These are phyloP conservation scores for Lethenteron camtschaticum DNA, from an alignment of 2,113 vertebrate species.

Conservation along the genomic window DNA sequence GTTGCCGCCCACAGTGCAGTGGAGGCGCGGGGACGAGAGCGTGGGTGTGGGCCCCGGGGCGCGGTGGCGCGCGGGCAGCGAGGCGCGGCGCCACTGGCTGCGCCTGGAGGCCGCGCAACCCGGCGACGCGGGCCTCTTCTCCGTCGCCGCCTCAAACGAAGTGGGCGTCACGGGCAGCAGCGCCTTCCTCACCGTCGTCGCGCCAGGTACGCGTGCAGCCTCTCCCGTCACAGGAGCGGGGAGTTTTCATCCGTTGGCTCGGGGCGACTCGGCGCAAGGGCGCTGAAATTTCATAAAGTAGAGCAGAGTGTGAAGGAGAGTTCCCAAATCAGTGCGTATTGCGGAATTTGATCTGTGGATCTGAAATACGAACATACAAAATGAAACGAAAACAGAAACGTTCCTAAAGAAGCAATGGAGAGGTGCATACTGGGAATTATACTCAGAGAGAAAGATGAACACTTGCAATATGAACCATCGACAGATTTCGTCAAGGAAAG, in stretches of 20 bases:
- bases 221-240: neutral
- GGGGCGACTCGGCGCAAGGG: conserved; percentile 8
- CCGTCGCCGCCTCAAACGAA: conserved; percentile 51
- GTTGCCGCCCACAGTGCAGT: conserved; percentile 32
- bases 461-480: too few species aligned
- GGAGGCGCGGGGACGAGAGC: conserved; percentile 40
- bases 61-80: conserved; percentile 42
- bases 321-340: neutral
- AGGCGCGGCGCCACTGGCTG: conserved; percentile 66
- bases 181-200: conserved; percentile 44
- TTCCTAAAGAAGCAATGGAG: too few species aligned
- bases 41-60: conserved; percentile 24
- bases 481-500: too few species aligned
- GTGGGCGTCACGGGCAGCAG: conserved; percentile 47
- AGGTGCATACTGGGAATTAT: too few species aligned
- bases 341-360: neutral
- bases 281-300: conserved; percentile 9
- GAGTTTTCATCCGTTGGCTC: conserved; percentile 10
- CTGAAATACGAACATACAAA: neutral
- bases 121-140: conserved; percentile 50
- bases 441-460: too few species aligned
- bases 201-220: conserved; percentile 29
- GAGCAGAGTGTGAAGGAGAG: conserved; percentile 4
- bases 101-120: conserved; percentile 39
- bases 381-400: conserved; percentile 6